Evolutionary conservation across 2,113 vertebrate species (phyloP), one percentile per base, ranked within the genome.

Genomic region (Phodopus roborovskii): DNA sequence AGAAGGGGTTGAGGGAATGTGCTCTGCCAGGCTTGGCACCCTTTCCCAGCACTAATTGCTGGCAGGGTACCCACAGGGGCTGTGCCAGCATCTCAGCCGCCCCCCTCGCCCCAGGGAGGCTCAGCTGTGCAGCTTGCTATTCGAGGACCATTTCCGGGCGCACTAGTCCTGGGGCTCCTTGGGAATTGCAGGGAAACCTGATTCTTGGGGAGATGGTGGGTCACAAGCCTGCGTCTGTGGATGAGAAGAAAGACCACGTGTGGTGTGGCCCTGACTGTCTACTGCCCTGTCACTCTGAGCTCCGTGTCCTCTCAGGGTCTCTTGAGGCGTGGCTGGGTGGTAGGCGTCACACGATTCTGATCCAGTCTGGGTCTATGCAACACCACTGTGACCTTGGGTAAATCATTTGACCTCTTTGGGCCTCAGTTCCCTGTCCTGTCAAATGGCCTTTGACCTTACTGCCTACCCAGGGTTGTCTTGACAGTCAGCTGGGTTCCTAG

Each of bases 21-120:
- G 78, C 77, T 28, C 96, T 97, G 97, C 96, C 85, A 96, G 97
- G 53, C 97, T 62, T 98, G 97, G 97, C 97, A 98, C 97, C 97
- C 73, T 96, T 98, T 97, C 74, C 97, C 88, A 83, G 96, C 97
- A 97, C 97, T 97, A 97, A 97, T 97, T 97, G 97, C 96, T 97
- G 98, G 97, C 98, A 98, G 97, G 97, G 96, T 97, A 96, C 96
- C 96, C 96, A 91, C 2, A 36, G 96, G 91, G 96, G 95, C 96
- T 58, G 94, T 97, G 93, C 95, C 96, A 97, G 91, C 96, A 95
- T 97, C 97, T 97, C 84, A n/a, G 82, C 96, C 83, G 92, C 96
- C 97, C 93, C 95, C 94, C 94, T 9, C 33, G 62, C 94, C 97
- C 96, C 87, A 15, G 89, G 88, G 91, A 97, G 96, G 96, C 96